A percentile compares a stretch with the other conserved stretches of the same genome.
Conservation (phyloP, 2,113 vertebrate species). For the Amphilophus citrinellus region DNA sequence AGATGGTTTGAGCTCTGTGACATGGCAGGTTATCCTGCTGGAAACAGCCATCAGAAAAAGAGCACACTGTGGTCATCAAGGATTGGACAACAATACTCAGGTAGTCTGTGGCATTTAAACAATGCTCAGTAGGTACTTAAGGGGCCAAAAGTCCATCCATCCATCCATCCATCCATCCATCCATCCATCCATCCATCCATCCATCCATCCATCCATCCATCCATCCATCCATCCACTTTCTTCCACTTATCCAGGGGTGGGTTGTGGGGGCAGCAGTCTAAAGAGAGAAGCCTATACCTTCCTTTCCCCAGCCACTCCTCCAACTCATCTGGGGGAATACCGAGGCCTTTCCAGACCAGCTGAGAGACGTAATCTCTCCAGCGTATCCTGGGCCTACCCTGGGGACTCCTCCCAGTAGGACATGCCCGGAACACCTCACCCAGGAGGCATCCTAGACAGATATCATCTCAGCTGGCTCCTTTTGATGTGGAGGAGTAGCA, state of each 20-base stretch:
- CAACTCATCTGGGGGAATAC: not conserved
- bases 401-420: too few species aligned
- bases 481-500: too few species aligned
- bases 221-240: not conserved
- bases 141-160: not conserved
- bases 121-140: not conserved
- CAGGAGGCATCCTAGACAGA: too few species aligned
- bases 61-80: not conserved
- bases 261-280: not conserved
- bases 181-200: not conserved
- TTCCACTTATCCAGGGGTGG: not conserved
- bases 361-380: not conserved
- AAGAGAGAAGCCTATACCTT: not conserved
- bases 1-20: not conserved
- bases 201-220: not conserved
- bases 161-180: not conserved
- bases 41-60: not conserved
- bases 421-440: too few species aligned
- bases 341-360: not conserved
- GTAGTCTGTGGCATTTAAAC: not conserved
- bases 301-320: not conserved
- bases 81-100: not conserved
- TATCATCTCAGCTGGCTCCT: too few species aligned
- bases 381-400: not conserved
- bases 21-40: not conserved